Evolutionary conservation across 2,797 vertebrate genomes (phyloP), one percentile per base, ranked within the genome.

Genomic region (Halcyon smyrnensis): DNA sequence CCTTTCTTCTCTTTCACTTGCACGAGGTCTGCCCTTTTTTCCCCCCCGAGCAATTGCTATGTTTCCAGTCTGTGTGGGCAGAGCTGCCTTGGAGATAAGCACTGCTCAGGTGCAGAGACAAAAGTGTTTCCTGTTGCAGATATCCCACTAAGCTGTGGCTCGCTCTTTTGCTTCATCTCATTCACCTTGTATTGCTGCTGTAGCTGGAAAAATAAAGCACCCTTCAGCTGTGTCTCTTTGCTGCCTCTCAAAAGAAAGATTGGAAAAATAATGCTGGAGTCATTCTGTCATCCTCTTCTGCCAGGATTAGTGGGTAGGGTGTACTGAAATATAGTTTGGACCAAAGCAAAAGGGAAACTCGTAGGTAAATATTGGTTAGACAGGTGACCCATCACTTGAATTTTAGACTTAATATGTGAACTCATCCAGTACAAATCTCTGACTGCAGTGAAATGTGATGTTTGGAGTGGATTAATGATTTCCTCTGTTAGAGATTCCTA

Each of bases 231-330:
- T 16, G 7, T 36, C 30, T 88, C 37, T 77, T 37, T 77, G 37
- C 37, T 57, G 3, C 23, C n/a, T 25, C 15, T 2, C 18, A 62
- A 54, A 63, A 45, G 9, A 65, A 74, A 32, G 28, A 32, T 4
- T 37, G 41, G 25, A 48, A 91, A 68, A 74, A 70, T 18, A 69
- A 34, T 25, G 24, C 28, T 70, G 39, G 16, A 50, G 16, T 75
- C 23, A 19, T 67, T 56, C 68, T 83, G 32, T 34, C 25, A 10
- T 46, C 30, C 25, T 39, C 76, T 89, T 59, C 36, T 80, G 30
- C 17, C 68, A 34, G 51, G 59, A 17, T 57, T 21, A 67, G 21
- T 19, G 12, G 41, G 20, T 20, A 67, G 57, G 0, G 0, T 45
- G 15, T 57, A 6, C 56, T 32, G 65, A 74, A 70, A 67, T 39